Percentiles rank a stretch among this genome's conserved stretches.
phyloP scores from a whole-genome alignment of 1,140 invertebrate genomes.

The Dreissena polymorpha region DNA sequence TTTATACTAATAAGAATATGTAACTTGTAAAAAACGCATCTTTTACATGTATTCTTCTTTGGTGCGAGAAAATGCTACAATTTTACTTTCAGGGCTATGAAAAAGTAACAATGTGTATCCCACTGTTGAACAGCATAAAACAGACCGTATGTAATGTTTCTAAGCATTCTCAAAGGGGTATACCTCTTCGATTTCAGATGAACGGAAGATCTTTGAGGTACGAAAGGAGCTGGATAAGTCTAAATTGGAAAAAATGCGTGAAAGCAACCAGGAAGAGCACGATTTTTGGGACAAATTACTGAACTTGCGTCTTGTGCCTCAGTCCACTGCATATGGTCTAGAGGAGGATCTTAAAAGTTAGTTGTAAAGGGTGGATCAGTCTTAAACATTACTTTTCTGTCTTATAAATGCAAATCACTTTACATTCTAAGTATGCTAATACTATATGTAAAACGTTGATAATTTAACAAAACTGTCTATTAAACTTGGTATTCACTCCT shows the following conservation, averaged over 20 bases:
- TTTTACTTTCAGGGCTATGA: too few relatives aligned
- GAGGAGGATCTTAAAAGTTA: conserved; percentile 64
- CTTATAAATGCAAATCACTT: not conserved
- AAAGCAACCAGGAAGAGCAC: conserved; percentile 59
- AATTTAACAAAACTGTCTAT: not conserved
- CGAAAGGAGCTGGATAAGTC: conserved; percentile 58
- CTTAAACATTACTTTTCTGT: not conserved
- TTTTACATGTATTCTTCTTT: too few relatives aligned
- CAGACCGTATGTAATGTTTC: too few relatives aligned
- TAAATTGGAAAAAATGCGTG: conserved; percentile 53
- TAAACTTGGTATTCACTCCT: not conserved
- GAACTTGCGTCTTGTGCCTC: conserved; percentile 63
- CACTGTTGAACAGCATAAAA: too few relatives aligned
- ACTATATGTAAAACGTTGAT: not conserved
- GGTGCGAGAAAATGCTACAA: too few relatives aligned
- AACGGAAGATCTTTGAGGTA: conserved; percentile 58
- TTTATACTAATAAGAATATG: too few relatives aligned
- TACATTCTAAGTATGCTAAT: not conserved
- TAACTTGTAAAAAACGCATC: too few relatives aligned
- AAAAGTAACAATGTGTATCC: too few relatives aligned
- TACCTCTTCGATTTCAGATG: conserved; percentile 50
- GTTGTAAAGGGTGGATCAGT: conserved; percentile 44
- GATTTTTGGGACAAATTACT: conserved; percentile 66
- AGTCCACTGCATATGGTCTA: conserved; percentile 66
- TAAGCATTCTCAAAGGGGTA: too few relatives aligned